Evolutionary conservation across 23 tunicate genomes (phyloP).

Genomic region (Halocynthia aurantium): DNA sequence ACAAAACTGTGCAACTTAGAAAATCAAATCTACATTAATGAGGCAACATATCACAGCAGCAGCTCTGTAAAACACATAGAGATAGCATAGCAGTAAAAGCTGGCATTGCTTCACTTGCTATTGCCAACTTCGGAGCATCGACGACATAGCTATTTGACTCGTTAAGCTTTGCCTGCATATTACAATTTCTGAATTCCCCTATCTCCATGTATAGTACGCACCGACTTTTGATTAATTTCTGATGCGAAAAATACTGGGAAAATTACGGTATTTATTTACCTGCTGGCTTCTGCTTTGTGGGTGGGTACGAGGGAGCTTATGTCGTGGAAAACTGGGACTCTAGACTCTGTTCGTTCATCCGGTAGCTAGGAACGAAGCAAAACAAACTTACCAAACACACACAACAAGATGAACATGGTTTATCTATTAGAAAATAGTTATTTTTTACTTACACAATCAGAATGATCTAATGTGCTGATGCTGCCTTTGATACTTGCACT

Average conservation of each 20-base stretch:
- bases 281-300: constrained; percentile 78
- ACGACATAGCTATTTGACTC: too few relatives aligned
- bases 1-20: too few relatives aligned
- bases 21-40: too few relatives aligned
- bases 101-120: too few relatives aligned
- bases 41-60: too few relatives aligned
- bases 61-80: too few relatives aligned
- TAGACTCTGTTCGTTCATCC: constrained; percentile 3
- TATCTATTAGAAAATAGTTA: background rate
- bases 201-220: too few relatives aligned
- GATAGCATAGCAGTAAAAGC: too few relatives aligned
- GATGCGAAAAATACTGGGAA: background rate
- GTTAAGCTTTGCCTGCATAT: too few relatives aligned
- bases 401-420: background rate
- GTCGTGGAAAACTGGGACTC: background rate
- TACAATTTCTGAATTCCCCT: too few relatives aligned
- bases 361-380: background rate
- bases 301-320: constrained; percentile 47
- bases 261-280: constrained; percentile 21
- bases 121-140: too few relatives aligned
- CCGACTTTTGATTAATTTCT: constrained; percentile 1
- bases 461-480: constrained; percentile 35
- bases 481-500: constrained; percentile 76
- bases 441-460: constrained; percentile 28
- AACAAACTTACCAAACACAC: background rate